Base-by-base conservation (phyloP, 1,140 invertebrate species). In the Ectropis grisescens region DNA sequence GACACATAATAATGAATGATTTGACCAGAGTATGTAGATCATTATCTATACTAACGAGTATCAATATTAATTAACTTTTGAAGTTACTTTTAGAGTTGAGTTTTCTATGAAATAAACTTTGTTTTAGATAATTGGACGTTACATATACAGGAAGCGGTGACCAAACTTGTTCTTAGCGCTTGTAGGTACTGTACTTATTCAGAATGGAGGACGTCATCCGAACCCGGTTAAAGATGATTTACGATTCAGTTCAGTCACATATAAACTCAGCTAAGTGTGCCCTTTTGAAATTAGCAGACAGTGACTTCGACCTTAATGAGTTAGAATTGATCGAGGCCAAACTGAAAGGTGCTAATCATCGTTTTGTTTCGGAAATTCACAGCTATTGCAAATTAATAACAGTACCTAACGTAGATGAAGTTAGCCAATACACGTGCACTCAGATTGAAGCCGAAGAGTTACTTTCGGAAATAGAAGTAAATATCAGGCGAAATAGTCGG, bases 311-410 rank as follows among this genome's bases (percentile, higher is more conserved):
- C n/a, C n/a, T 30, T 19, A 30, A 16, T n/a, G 14, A 30, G 10
- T 11, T 30, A 19, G 29, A 30, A 30, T 9, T 30, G 29, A 30
- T 11, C 9, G 29, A 14, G 16, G 12, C n/a, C 16, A 30, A 30
- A 30, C 14, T 16, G 13, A 30, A 30, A 30, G 29, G 29, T 30
- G 29, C 14, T 15, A 30, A 19, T n/a, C 13, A 30, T 4, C 14
- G 29, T 11, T 14, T 30, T 19, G 14, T 30, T 16, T 30, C 14
- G n/a, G 29, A 30, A 30, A 30, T 30, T 30, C 14, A 19, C 14
- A 30, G 16, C 16, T 30, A 30, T 10, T 16, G 14, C 10, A 30
- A 19, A 12, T 13, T 14, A 16, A 10, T 30, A 5, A n/a, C 14
- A n/a, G 29, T 15, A 19, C 14, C 14, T 12, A 10, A 9, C 6